Evolutionary conservation across 2,113 vertebrate species (phyloP), one percentile per base, ranked within the genome.

Genomic region (Cathartes aura): DNA sequence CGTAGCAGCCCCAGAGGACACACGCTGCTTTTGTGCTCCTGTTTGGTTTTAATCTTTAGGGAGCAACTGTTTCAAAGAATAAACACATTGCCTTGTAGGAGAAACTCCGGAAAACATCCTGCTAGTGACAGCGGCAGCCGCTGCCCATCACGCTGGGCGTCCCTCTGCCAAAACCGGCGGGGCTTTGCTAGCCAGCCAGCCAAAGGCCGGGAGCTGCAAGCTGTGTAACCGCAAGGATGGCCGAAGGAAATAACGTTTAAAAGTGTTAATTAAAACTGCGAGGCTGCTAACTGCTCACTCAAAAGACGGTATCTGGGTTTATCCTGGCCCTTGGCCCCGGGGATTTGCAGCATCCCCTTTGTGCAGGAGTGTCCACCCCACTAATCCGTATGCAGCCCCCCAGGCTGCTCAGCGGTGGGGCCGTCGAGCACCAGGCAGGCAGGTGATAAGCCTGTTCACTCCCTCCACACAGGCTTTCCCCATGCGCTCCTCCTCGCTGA

Each of bases 21-120:
- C 82, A 74, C 1, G 1, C 80, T 78, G 87, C 94, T 91, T 89
- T 87, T 96, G 81, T 93, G 68, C 76, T 94, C 26, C 29, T 42
- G 42, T n/a, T 75, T 5, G 5, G 45, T 81, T 96, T 89, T 94
- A 84, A 90, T 97, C 96, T 94, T 89, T 29, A 85, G 87, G 84
- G 92, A 97, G 68, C 96, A 94, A 95, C 88, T 96, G 93, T 93
- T 97, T 86, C 36, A 23, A 90, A 82, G 80, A 91, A 87, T 38
- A 93, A 95, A 90, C 90, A 88, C 79, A 24, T 78, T 83, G 60
- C 82, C 72, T 93, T 38, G 45, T 19, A 42, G 89, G 36, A 94
- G 95, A 87, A 95, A 24, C 86, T 95, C 79, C 6, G 48, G 82
- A 53, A 90, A 95, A 87, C 90, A 67, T 95, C 68, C 90, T 75